phyloP scores from a whole-genome alignment of 2,797 vertebrate species.

The Hyperoplus immaculatus region DNA sequence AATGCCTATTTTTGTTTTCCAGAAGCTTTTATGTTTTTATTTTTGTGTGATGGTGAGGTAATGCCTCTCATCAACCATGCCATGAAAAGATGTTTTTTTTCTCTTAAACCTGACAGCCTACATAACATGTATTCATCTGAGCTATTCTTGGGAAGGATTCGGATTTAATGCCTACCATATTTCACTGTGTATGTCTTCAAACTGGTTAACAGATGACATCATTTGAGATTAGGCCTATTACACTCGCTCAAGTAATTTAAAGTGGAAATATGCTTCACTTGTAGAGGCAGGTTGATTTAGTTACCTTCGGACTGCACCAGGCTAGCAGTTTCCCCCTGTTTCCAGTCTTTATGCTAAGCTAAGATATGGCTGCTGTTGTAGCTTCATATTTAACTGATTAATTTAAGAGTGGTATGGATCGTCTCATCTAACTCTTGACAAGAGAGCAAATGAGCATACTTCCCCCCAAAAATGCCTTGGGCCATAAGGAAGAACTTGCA shows the following conservation, averaged over 20 bases:
- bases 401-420: background rate
- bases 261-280: background rate
- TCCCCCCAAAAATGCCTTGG: background rate
- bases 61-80: conserved; percentile 3
- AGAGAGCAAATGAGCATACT: background rate
- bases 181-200: conserved; percentile 23
- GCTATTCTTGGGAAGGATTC: conserved; percentile 2
- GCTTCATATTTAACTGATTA: background rate
- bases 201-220: background rate
- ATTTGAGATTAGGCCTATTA: background rate
- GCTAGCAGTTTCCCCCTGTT: background rate
- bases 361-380: background rate
- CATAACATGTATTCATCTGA: conserved; percentile 39
- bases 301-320: background rate
- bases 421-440: background rate
- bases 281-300: background rate
- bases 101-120: conserved; percentile 43
- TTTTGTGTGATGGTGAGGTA: conserved; percentile 23
- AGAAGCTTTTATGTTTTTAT: conserved; percentile 34
- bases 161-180: conserved; percentile 29
- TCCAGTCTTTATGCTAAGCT: background rate
- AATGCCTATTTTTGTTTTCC: conserved; percentile 26
- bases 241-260: background rate
- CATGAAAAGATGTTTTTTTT: conserved; percentile 43
- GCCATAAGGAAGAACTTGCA: conserved; percentile 11